These are phyloP conservation scores for Hypotaenidia okinawae DNA, from an alignment of 2,797 vertebrate species.

Conservation along the genomic window DNA sequence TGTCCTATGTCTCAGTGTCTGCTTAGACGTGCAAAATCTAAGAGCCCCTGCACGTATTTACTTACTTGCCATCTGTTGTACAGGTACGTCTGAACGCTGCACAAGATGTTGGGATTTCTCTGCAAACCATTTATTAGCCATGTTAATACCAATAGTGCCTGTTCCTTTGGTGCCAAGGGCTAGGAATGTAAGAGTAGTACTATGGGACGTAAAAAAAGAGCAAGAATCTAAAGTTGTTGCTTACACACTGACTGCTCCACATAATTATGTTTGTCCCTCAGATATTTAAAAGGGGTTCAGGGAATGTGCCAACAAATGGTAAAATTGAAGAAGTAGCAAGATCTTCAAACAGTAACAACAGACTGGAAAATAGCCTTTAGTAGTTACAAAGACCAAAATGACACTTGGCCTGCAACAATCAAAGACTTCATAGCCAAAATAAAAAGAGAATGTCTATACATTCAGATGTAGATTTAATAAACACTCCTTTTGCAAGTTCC, in stretches of 20 bases:
- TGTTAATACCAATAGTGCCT: background rate
- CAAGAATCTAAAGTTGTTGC: background rate
- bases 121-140: background rate
- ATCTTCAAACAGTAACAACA: background rate
- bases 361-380: background rate
- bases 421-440: background rate
- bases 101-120: background rate
- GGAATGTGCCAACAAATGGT: background rate
- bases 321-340: background rate
- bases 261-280: background rate
- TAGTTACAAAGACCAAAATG: background rate
- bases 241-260: background rate
- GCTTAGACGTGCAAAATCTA: background rate
- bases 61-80: background rate
- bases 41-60: background rate
- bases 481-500: background rate
- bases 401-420: background rate
- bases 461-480: background rate
- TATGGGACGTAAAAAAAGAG: background rate
- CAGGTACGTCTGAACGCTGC: background rate
- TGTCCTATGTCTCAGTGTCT: background rate
- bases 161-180: background rate
- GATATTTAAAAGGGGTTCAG: background rate
- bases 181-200: background rate
- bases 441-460: background rate